These are phyloP conservation scores for Clarias fuscus DNA, from an alignment of 2,797 vertebrate species.

Conservation along the genomic window DNA sequence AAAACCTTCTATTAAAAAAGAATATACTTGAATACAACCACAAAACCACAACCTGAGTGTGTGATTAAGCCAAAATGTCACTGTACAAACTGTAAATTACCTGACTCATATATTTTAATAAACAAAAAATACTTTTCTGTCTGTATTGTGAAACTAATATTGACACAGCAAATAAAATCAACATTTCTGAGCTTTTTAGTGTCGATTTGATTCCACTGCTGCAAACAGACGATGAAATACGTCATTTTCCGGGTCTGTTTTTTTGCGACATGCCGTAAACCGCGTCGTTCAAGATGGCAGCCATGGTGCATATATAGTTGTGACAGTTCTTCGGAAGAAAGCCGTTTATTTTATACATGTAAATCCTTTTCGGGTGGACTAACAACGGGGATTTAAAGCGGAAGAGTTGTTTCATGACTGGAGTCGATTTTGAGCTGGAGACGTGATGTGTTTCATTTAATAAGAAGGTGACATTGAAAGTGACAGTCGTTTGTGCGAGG, in stretches of 20 bases:
- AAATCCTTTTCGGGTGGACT: neutral
- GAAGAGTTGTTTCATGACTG: neutral
- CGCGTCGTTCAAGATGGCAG: constrained; percentile 72
- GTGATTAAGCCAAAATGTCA: neutral
- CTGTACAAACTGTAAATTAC: neutral
- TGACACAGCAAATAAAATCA: neutral
- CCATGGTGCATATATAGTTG: constrained; percentile 54
- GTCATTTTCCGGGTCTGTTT: neutral
- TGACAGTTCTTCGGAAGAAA: neutral
- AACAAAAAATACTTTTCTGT: neutral
- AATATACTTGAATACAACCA: neutral
- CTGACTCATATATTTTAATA: neutral
- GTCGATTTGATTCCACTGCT: neutral
- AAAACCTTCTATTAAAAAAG: neutral
- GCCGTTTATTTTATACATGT: neutral
- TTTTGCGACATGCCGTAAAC: constrained; percentile 57
- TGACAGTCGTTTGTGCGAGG: neutral
- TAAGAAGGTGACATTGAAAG: constrained; percentile 53
- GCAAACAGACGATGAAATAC: neutral
- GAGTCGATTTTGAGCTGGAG: neutral
- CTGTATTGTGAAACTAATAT: neutral
- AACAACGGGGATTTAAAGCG: neutral
- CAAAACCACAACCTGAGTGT: neutral
- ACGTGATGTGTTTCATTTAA: constrained; percentile 16
- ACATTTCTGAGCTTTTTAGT: neutral